Evolutionary conservation across 2,113 vertebrate genomes (phyloP), one percentile per base, ranked within the genome.

Genomic region (Notothenia rossii): DNA sequence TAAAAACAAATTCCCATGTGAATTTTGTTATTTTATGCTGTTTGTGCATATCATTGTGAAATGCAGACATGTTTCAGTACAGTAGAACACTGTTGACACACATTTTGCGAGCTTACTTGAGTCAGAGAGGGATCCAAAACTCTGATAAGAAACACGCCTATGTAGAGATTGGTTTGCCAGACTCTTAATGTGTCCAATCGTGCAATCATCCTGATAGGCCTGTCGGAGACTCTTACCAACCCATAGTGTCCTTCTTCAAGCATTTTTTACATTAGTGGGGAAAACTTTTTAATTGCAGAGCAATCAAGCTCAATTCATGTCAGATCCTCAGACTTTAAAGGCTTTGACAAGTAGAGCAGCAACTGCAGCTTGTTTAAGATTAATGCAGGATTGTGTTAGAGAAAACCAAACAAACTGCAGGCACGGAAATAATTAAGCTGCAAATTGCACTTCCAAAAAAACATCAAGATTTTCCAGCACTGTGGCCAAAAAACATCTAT

Each of bases 401-500:
- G 54, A 85, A 75, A 85, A 72, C 54, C 48, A 68, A 77, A 87
- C 55, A 77, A 81, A 86, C 14, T 72, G 69, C 48, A 88, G 73
- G 75, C 61, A 88, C 50, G 64, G 80, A 81, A 89, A 90, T 88
- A 56, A 90, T 90, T 85, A 83, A 50, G 68, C 70, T 85, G 69
- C 69, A n/a, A 88, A 73, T 81, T 75, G 79, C 69, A 78, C 79
- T 86, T 87, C 84, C 86, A 90, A 91, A 88, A 86, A 85, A 89
- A 88, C 85, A 85, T 73, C 73, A 59, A 69, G 63, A 88, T 83
- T 93, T 93, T 90, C 87, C 83, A 89, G 59, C 54, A 48, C 18
- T 69, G 46, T 69, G 55, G 75, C 86, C 88, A 94, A 92, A 94
- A 92, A 65, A 86, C 66, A 75, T 73, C 53, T 81, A 89, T 87